Conservation (phyloP, 2,797 vertebrate species). For the Pseudopleuronectes americanus region DNA sequence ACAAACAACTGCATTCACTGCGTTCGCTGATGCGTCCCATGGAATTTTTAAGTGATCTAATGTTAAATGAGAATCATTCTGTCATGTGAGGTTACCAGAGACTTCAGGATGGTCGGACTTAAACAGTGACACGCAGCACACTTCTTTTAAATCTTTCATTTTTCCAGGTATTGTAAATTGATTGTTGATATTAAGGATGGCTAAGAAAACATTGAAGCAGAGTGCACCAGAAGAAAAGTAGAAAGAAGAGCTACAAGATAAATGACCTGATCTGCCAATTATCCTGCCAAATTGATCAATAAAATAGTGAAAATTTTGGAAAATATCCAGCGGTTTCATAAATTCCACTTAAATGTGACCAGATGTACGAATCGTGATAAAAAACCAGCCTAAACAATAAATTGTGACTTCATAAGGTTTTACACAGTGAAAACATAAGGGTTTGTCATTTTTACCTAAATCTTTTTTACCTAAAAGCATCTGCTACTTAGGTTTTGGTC, state of each 20-base stretch:
- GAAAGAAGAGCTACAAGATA: too few species aligned
- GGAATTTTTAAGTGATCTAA: too few species aligned
- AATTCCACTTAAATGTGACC: not conserved
- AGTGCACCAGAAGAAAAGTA: not conserved
- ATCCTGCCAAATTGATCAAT: not conserved
- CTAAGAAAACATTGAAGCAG: not conserved
- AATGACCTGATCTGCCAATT: not conserved
- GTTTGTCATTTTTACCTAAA: not conserved
- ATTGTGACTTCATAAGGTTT: not conserved
- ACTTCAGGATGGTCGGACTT: constrained; percentile 1
- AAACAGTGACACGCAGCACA: not conserved
- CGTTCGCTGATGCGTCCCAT: too few species aligned
- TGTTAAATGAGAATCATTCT: too few species aligned
- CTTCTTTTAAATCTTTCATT: constrained; percentile 8
- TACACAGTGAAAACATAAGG: not conserved
- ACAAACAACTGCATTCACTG: too few species aligned
- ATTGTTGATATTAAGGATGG: not conserved
- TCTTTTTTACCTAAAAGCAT: too few species aligned
- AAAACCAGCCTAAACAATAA: not conserved
- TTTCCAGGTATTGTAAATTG: not conserved
- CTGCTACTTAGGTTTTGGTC: not conserved
- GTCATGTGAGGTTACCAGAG: too few species aligned
- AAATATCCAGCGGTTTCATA: too few species aligned
- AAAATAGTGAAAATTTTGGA: not conserved
- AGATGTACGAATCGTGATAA: too few species aligned